Conservation (phyloP, 2,113 vertebrate genomes). For the Embiotoca jacksoni region DNA sequence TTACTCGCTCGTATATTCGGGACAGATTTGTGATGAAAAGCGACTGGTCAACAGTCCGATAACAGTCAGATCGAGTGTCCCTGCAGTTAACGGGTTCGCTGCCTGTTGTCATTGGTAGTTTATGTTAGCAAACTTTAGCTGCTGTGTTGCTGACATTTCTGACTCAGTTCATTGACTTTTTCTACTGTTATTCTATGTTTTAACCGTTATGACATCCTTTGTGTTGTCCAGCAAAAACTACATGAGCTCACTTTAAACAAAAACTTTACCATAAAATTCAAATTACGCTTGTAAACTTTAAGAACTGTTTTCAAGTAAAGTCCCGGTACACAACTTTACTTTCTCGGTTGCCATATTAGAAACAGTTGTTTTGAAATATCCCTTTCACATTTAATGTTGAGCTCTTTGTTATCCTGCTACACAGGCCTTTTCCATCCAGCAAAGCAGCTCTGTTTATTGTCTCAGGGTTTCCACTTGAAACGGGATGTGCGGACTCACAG, state of each 20-base stretch:
- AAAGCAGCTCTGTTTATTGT: conserved; percentile 49
- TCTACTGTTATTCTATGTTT: too few species aligned
- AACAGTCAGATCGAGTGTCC: too few species aligned
- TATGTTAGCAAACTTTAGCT: too few species aligned
- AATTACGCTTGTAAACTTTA: neutral
- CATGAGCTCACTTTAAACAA: neutral
- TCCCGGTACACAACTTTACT: neutral
- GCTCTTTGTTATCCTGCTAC: conserved; percentile 37
- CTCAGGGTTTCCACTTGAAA: conserved; percentile 54
- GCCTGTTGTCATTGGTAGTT: too few species aligned
- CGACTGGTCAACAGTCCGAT: too few species aligned
- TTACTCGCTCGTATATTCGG: too few species aligned
- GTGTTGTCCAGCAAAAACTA: too few species aligned
- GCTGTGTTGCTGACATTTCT: too few species aligned
- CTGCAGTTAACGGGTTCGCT: too few species aligned
- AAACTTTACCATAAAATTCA: neutral
- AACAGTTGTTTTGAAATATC: conserved; percentile 29
- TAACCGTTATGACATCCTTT: too few species aligned
- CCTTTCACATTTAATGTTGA: conserved; percentile 19
- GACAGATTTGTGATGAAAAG: too few species aligned
- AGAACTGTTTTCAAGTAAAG: neutral
- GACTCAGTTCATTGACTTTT: too few species aligned
- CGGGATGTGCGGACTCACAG: conserved; percentile 32
- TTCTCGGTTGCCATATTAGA: neutral
- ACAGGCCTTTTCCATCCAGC: conserved; percentile 23